A percentile compares a stretch with the other conserved stretches of the same genome.
phyloP scores from a whole-genome alignment of 1,140 invertebrate species.

The Temnothorax curvispinosus region DNA sequence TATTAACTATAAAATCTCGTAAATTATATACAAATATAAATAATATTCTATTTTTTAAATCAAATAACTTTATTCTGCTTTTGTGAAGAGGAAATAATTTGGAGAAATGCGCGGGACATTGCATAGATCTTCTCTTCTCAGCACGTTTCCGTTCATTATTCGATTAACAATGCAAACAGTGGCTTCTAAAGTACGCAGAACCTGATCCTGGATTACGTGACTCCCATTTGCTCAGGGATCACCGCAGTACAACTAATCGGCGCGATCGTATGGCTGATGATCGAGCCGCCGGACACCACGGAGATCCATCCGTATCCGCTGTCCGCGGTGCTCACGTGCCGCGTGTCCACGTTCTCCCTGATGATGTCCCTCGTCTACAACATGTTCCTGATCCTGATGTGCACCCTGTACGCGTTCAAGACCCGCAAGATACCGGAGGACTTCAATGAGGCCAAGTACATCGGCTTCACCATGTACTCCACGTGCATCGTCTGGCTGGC shows the following conservation, averaged over 20 bases:
- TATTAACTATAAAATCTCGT: not conserved
- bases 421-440: constrained; percentile 91
- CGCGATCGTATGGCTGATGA: constrained; percentile 89
- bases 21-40: not conserved
- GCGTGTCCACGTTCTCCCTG: constrained; percentile 90
- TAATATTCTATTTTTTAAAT: too few species aligned
- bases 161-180: constrained; percentile 23
- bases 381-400: constrained; percentile 90
- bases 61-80: not conserved
- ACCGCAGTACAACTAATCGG: constrained; percentile 88
- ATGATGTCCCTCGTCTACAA: constrained; percentile 92
- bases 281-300: constrained; percentile 88
- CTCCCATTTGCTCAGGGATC: constrained; percentile 84
- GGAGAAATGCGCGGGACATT: not conserved
- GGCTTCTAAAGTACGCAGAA: not conserved
- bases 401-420: constrained; percentile 91
- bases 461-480: constrained; percentile 92
- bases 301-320: constrained; percentile 87
- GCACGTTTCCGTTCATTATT: not conserved
- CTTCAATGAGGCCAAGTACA: constrained; percentile 91
- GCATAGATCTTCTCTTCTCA: not conserved
- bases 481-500: constrained; percentile 92
- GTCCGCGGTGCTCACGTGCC: constrained; percentile 89
- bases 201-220: constrained; percentile 63
- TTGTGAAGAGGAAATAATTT: not conserved